Percentiles rank a stretch among this genome's conserved stretches.
Evolutionary conservation across 2,113 vertebrate species (phyloP).

Genomic region (Nasalis larvatus): DNA sequence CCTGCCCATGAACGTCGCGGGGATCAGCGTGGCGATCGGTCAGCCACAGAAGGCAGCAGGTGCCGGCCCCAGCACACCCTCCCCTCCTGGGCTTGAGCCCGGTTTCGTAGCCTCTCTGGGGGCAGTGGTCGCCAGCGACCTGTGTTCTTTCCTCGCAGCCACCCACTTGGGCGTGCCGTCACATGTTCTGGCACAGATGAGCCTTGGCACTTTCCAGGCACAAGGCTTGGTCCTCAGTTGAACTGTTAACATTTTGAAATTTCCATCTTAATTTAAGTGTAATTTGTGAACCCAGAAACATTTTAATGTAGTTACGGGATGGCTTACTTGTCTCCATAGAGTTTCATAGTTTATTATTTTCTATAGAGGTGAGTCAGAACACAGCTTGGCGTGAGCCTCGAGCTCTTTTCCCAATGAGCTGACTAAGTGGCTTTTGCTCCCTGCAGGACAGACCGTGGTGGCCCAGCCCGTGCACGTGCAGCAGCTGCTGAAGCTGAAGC

Average conservation of each 20-base stretch:
- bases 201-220: not conserved
- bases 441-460: slow-evolving; percentile 85
- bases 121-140: not conserved
- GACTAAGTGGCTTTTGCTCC: not conserved
- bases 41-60: slow-evolving; percentile 88
- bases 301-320: rapidly evolving
- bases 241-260: not conserved
- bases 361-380: not conserved
- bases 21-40: slow-evolving; percentile 89
- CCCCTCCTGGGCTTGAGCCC: not conserved
- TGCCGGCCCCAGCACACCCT: not conserved
- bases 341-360: not conserved
- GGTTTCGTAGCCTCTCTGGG: not conserved
- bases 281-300: not conserved
- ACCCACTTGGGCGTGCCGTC: rapidly evolving
- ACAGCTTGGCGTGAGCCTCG: rapidly evolving
- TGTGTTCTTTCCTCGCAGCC: rapidly evolving
- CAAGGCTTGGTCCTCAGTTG: not conserved
- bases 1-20: slow-evolving; percentile 86
- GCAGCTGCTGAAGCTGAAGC: slow-evolving; percentile 87
- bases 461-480: slow-evolving; percentile 84
- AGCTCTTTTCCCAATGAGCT: no score
- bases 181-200: rapidly evolving
- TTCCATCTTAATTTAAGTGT: not conserved
- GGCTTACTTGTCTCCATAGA: not conserved